Percentiles rank a stretch among this genome's conserved stretches.
Evolutionary conservation across 30 jellyfish, hydroid and myxozoan species (phyloP).

Genomic region (Nemopilema nomurai): DNA sequence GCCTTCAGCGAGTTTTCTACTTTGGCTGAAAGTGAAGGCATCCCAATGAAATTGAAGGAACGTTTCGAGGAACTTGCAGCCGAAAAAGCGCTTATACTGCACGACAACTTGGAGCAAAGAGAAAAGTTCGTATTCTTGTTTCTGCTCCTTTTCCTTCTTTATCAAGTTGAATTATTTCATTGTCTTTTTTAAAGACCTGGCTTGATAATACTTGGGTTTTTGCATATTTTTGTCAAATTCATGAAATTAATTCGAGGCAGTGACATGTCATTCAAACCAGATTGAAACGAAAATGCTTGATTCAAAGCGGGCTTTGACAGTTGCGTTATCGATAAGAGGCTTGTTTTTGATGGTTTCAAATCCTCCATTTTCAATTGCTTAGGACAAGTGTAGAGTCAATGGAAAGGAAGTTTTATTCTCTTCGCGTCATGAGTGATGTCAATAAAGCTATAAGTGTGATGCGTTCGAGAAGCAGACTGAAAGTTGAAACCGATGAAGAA

Average conservation of each 20-base stretch:
- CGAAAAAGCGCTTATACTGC: slow-evolving; percentile 68
- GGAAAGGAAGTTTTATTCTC: slow-evolving; percentile 73
- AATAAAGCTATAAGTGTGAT: slow-evolving; percentile 47
- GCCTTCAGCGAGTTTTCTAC: not conserved
- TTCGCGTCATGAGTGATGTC: slow-evolving; percentile 64
- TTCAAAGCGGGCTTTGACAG: no score
- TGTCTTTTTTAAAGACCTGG: no score
- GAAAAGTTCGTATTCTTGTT: slow-evolving; percentile 42
- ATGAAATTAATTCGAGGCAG: no score
- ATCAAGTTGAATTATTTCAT: not conserved
- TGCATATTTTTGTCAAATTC: no score
- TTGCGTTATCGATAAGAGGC: no score
- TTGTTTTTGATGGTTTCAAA: no score
- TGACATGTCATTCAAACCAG: no score
- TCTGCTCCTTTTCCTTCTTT: not conserved
- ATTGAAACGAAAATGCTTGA: no score
- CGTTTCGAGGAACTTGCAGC: slow-evolving; percentile 54
- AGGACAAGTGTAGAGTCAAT: slow-evolving; percentile 59
- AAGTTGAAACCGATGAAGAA: slow-evolving; percentile 66
- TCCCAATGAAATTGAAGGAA: slow-evolving; percentile 40
- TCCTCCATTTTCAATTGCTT: no score
- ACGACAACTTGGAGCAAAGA: slow-evolving; percentile 66
- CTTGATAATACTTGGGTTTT: no score
- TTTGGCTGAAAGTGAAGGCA: slow-evolving; percentile 19
- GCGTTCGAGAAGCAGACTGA: slow-evolving; percentile 58